These are phyloP conservation scores for Nasonia vitripennis DNA, from an alignment of 1,140 invertebrate species.

Conservation along the genomic window DNA sequence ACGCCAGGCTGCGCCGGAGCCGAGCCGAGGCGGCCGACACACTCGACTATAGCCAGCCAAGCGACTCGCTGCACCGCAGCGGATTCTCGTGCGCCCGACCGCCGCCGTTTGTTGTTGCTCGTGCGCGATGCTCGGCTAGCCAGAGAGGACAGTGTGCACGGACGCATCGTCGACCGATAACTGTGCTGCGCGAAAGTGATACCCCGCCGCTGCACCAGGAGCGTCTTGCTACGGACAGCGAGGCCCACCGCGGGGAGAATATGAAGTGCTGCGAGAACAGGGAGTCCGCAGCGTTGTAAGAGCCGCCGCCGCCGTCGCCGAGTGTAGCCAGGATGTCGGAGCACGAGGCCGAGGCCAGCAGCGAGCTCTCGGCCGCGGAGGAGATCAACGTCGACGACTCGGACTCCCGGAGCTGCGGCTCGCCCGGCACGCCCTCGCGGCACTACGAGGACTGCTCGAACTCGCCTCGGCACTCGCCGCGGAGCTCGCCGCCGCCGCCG, in stretches of 20 bases:
- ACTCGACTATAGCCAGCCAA: neutral
- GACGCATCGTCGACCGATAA: neutral
- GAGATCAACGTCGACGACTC: constrained; percentile 73
- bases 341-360: constrained; percentile 64
- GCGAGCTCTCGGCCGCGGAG: constrained; percentile 70
- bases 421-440: constrained; percentile 25
- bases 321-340: constrained; percentile 64
- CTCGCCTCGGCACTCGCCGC: constrained; percentile 58
- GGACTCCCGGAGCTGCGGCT: constrained; percentile 68
- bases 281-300: neutral
- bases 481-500: neutral
- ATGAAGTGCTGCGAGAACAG: neutral
- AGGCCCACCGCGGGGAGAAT: neutral
- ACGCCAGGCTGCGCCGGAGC: neutral
- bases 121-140: neutral
- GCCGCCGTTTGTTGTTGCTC: neutral
- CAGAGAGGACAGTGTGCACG: neutral
- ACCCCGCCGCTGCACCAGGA: neutral
- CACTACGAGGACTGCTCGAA: constrained; percentile 60
- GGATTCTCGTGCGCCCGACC: neutral
- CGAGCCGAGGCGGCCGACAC: neutral
- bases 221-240: neutral
- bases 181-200: neutral
- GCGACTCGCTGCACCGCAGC: neutral
- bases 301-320: neutral